Evolutionary conservation across 2,888 invertebrate species (phyloP).

Genomic region (Archaeoteleia sp.): DNA sequence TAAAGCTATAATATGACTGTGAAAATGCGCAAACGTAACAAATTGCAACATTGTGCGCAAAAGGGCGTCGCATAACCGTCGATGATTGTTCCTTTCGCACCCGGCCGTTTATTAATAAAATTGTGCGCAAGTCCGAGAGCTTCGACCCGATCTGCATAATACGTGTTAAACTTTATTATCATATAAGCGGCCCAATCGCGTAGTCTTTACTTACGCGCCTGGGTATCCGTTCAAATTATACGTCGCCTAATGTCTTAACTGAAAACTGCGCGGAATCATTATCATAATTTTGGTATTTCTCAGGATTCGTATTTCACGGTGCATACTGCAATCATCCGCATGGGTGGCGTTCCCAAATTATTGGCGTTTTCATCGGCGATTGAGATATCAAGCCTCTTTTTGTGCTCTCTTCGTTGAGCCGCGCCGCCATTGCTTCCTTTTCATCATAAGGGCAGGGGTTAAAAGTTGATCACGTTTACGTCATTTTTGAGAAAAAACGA

Average conservation of each 20-base stretch:
- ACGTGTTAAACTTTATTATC: constrained; percentile 71
- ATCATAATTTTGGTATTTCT: constrained; percentile 74
- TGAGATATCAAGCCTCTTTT: constrained; percentile 66
- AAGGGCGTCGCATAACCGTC: constrained; percentile 34
- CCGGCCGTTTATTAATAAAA: constrained; percentile 53
- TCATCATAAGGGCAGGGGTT: constrained; percentile 39
- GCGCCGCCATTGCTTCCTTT: constrained; percentile 46
- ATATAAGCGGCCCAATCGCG: constrained; percentile 58
- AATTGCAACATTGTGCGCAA: constrained; percentile 46
- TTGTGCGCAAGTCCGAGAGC: constrained; percentile 46
- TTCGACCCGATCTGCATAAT: constrained; percentile 66
- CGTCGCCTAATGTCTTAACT: constrained; percentile 74
- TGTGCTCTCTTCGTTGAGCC: constrained; percentile 5
- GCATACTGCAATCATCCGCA: constrained; percentile 69
- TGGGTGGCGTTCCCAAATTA: constrained; percentile 71
- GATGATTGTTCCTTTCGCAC: constrained; percentile 48
- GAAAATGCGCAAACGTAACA: constrained; percentile 36
- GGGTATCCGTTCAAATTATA: constrained; percentile 71
- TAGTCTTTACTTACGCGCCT: constrained; percentile 67
- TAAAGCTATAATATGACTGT: constrained; percentile 7
- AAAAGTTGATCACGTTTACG: constrained; percentile 41
- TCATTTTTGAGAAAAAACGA: constrained; percentile 25
- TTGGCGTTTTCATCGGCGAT: constrained; percentile 70
- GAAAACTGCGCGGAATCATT: constrained; percentile 72
- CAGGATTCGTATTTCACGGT: constrained; percentile 61